Percentiles rank a stretch among this genome's conserved stretches.
Evolutionary conservation across 2,113 vertebrate genomes (phyloP).

Genomic region (Oxyura jamaicensis): DNA sequence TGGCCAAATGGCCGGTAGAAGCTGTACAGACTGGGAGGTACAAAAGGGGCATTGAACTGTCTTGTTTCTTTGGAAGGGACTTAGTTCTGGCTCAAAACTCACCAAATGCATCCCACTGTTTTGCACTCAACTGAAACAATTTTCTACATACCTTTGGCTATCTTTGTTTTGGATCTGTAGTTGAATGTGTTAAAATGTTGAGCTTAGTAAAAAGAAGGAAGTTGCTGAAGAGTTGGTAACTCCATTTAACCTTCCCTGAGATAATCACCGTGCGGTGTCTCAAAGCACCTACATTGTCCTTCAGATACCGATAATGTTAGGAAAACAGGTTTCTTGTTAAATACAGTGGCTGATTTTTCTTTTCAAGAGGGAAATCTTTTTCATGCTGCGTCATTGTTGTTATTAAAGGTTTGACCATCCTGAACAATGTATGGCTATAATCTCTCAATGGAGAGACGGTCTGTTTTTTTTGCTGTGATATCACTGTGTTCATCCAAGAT

Average conservation of each 20-base stretch:
- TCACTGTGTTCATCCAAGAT: conserved; percentile 39
- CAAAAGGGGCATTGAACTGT: conserved; percentile 3
- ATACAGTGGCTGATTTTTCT: neutral
- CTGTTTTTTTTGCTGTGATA: conserved; percentile 40
- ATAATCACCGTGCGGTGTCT: neutral
- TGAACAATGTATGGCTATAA: conserved; percentile 7
- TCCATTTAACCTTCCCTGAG: conserved; percentile 52
- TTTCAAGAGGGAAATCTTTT: neutral
- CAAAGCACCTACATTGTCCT: conserved; percentile 6
- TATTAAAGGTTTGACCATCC: conserved; percentile 49
- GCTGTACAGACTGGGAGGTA: neutral
- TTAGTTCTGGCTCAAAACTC: conserved; percentile 33
- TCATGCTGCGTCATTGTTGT: conserved; percentile 44
- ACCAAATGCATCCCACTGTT: neutral
- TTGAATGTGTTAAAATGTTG: neutral
- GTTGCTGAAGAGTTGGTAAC: conserved; percentile 18
- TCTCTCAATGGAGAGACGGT: conserved; percentile 10
- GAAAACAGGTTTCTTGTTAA: conserved; percentile 45
- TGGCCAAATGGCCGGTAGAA: neutral
- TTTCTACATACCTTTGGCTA: neutral
- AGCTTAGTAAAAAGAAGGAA: conserved; percentile 23
- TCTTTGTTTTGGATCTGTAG: conserved; percentile 26
- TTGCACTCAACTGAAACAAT: neutral
- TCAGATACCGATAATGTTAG: conserved; percentile 2
- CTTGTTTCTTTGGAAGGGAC: conserved; percentile 23